phyloP scores from a whole-genome alignment of 2,797 vertebrate species.

The Lates japonicus region DNA sequence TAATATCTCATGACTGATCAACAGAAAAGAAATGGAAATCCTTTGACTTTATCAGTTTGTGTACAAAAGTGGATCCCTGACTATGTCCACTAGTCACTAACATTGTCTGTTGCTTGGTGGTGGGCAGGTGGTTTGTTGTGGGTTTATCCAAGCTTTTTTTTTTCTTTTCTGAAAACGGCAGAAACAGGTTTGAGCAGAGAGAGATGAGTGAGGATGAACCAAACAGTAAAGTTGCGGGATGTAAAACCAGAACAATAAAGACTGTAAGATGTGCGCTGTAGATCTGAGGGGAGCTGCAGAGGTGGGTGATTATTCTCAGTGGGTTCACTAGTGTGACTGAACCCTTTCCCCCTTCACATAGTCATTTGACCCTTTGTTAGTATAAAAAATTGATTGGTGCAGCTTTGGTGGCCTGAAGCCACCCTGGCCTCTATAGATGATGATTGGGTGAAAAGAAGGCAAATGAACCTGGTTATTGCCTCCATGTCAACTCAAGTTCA shows the following conservation, averaged over 20 bases:
- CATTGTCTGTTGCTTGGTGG: neutral
- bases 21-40: neutral
- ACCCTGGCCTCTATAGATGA: neutral
- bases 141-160: neutral
- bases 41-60: neutral
- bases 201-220: neutral
- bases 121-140: neutral
- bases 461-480: slow-evolving; percentile 6
- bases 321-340: neutral
- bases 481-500: slow-evolving; percentile 22
- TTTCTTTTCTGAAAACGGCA: no score
- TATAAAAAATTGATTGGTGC: slow-evolving; percentile 7
- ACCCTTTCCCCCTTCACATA: neutral
- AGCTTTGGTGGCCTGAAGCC: slow-evolving; percentile 1
- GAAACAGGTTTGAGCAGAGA: no score
- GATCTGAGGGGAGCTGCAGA: no score
- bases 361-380: neutral
- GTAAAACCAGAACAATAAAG: neutral
- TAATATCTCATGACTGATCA: neutral
- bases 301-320: neutral
- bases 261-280: neutral
- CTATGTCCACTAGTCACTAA: neutral
- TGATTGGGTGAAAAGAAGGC: slow-evolving; percentile 6
- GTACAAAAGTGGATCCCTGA: neutral
- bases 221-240: neutral